These are phyloP conservation scores for Globia sparganii DNA, from an alignment of 2,888 invertebrate genomes.

Conservation along the genomic window DNA sequence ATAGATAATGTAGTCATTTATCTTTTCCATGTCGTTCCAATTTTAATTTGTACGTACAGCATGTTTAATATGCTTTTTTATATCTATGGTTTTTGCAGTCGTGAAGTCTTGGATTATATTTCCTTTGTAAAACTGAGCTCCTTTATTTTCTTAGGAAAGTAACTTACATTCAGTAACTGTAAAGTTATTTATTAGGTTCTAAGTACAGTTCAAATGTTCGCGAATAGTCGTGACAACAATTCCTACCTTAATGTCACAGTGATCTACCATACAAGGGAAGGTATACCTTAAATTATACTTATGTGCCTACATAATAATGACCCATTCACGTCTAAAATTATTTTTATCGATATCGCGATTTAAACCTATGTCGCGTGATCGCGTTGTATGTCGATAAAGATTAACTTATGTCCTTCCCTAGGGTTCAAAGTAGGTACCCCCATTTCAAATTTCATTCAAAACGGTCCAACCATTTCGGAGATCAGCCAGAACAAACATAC, in stretches of 20 bases:
- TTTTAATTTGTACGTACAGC: not conserved
- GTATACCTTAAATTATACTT: constrained; percentile 4
- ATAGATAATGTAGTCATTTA: not conserved
- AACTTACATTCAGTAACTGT: constrained; percentile 27
- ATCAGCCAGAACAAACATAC: too few relatives aligned
- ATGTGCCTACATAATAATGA: constrained; percentile 3
- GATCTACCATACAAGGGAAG: constrained; percentile 30
- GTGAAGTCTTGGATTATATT: not conserved
- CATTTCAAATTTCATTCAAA: too few relatives aligned
- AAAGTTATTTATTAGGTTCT: constrained; percentile 34
- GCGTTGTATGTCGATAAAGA: too few relatives aligned
- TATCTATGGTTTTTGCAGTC: not conserved
- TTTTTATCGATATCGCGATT: constrained; percentile 16
- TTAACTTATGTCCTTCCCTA: too few relatives aligned
- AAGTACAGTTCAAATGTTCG: constrained; percentile 39
- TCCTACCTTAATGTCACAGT: constrained; percentile 21
- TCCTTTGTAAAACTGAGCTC: not conserved
- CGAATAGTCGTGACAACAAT: constrained; percentile 47
- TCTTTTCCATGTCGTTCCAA: not conserved
- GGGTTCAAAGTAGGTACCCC: too few relatives aligned
- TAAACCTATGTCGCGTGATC: too few relatives aligned
- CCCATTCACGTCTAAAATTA: constrained; percentile 14
- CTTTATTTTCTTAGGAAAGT: not conserved
- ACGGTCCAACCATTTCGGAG: too few relatives aligned
- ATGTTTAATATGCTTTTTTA: not conserved